Evolutionary conservation across 2,888 invertebrate genomes (phyloP), one percentile per base, ranked within the genome.

Genomic region (Tipula vernalis): DNA sequence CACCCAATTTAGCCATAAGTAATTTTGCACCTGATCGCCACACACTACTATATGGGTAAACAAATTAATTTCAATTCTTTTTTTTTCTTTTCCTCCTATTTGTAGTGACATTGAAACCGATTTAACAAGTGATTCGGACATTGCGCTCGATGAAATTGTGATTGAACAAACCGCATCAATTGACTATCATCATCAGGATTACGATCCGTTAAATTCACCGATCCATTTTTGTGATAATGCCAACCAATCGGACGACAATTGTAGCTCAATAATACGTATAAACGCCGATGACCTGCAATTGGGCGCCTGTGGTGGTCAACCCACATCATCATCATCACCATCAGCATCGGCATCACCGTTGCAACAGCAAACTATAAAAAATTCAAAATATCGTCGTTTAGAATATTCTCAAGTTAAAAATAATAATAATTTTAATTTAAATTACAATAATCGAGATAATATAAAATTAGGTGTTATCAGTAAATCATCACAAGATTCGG

Each of bases 401-500:
- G 91, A 92, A 88, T 92, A 92, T 88, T 91, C 91, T 51, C 89
- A 91, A 86, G 90, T 91, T 88, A 91, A 91, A 84, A 91, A 87
- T 91, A 91, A 88, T 91, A 91, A 84, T 84, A 84, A 84, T 41
- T 39, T 39, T 84, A 84, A 41, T 84, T 36, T 36, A 84, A 84
- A 41, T 39, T 39, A 41, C 41, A 84, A 84, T 41, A 84, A 84
- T 41, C 84, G 84, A 8, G 84, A 84, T 84, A 84, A 84, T 85
- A 85, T 86, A 39, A 86, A 86, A 36, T 51, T 86, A 51, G 86
- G 86, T 88, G 91, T 91, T 3, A 91, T 91, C 87, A 91, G 91
- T 87, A 92, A 92, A 89, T 91, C 92, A 13, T 92, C 91, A 39
- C 91, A 92, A 89, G 91, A 92, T 87, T 92, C 91, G 8, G 91